Evolutionary conservation across 2,888 invertebrate genomes (phyloP).

Genomic region (Drosophila aldrichi): DNA sequence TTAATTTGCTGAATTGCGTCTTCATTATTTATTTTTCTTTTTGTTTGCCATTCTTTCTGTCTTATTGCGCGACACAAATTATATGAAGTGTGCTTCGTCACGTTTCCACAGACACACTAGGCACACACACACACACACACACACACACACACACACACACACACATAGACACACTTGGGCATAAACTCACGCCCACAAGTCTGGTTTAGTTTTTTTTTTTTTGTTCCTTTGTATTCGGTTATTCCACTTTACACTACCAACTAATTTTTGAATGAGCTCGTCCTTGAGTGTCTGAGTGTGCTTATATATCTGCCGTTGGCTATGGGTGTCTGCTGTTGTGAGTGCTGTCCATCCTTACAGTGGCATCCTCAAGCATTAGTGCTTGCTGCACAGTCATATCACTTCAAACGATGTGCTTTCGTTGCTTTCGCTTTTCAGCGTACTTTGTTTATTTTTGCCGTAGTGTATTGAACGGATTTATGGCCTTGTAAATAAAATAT

Average conservation of each 20-base stretch:
- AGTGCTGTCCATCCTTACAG: constrained; percentile 18
- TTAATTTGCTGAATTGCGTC: constrained; percentile 30
- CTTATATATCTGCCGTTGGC: constrained; percentile 11
- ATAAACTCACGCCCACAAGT: constrained; percentile 41
- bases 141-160: not conserved
- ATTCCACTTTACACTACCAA: constrained; percentile 44
- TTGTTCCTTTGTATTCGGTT: constrained; percentile 29
- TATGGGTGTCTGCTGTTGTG: constrained; percentile 5
- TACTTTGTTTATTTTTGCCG: not conserved
- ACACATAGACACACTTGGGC: constrained; percentile 5
- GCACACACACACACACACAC: constrained; percentile 6
- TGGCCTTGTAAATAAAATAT: constrained; percentile 10
- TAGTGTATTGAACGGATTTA: constrained; percentile 15
- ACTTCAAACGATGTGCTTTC: not conserved
- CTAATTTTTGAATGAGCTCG: constrained; percentile 61
- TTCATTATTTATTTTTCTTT: constrained; percentile 22
- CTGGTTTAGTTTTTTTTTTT: constrained; percentile 35
- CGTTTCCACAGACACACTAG: constrained; percentile 16
- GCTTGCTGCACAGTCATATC: constrained; percentile 23
- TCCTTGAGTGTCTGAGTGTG: constrained; percentile 47
- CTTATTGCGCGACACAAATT: constrained; percentile 67
- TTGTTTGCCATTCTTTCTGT: constrained; percentile 28
- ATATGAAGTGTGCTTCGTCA: constrained; percentile 57
- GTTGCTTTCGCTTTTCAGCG: constrained; percentile 28
- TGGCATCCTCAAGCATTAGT: constrained; percentile 30